Percentiles rank a stretch among this genome's conserved stretches.
Evolutionary conservation across 2,797 vertebrate species (phyloP).

Genomic region (Macropodus opercularis): DNA sequence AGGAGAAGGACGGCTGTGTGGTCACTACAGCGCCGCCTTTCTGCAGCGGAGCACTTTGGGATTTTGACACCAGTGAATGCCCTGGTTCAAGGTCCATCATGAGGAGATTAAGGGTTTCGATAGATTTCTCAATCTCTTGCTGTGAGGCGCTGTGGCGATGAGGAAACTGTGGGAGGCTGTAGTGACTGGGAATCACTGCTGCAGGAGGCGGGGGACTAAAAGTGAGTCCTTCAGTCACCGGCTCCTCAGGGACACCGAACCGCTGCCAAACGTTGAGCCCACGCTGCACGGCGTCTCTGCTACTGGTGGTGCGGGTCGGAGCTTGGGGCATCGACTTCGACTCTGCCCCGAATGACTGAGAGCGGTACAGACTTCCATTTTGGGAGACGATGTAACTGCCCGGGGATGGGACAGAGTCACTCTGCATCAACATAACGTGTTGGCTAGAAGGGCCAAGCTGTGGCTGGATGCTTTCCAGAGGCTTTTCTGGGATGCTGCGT

Average conservation of each 20-base stretch:
- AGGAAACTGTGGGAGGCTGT: conserved; percentile 91
- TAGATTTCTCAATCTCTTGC: conserved; percentile 95
- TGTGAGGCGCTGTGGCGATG: conserved; percentile 87
- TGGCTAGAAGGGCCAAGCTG: conserved; percentile 40
- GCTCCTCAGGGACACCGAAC: conserved; percentile 85
- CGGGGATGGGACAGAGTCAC: conserved; percentile 38
- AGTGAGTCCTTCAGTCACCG: conserved; percentile 80
- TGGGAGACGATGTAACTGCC: conserved; percentile 79
- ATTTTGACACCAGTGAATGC: conserved; percentile 81
- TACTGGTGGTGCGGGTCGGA: conserved; percentile 92
- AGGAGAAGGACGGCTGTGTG: conserved; percentile 83
- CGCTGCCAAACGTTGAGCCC: conserved; percentile 95
- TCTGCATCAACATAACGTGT: conserved; percentile 49
- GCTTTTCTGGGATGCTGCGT: conserved; percentile 65
- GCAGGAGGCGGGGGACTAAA: conserved; percentile 66
- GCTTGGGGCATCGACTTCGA: conserved; percentile 85
- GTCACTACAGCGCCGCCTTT: conserved; percentile 82
- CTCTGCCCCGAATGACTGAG: conserved; percentile 88
- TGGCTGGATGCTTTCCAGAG: conserved; percentile 52
- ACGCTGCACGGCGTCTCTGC: conserved; percentile 94
- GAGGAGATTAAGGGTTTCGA: conserved; percentile 94
- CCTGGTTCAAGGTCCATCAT: conserved; percentile 91
- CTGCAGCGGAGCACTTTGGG: conserved; percentile 84
- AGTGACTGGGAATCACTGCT: conserved; percentile 74
- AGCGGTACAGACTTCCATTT: conserved; percentile 84